Evolutionary conservation across 2,113 vertebrate genomes (phyloP), one percentile per base, ranked within the genome.

Genomic region (Probosciger aterrimus): DNA sequence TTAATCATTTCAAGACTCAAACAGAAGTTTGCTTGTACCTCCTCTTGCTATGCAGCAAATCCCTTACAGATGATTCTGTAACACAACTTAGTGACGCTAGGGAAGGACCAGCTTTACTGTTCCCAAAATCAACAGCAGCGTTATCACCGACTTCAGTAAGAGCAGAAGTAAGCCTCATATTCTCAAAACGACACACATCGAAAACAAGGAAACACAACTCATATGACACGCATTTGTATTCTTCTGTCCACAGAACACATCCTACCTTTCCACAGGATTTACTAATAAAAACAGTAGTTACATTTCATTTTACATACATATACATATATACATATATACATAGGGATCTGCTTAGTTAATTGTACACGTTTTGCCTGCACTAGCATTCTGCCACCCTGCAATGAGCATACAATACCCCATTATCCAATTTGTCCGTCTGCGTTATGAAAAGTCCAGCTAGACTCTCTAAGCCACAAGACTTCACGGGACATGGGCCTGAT

Each of bases 371-470:
- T 89, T 93, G 78, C 82, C 65, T 35, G 46, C 87, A 78, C 63
- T 85, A 87, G 74, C 90, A 81, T 94, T 95, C 90, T 91, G 75
- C 82, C 46, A 39, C 67, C 20, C 18, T 65, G 79, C 22, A 96
- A 90, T 1, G 2, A 0, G 1, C 65, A 64, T 22, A 96, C 88
- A 94, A 95, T 86, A 84, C 49, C 43, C 82, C 73, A 76, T 59
- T 96, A 96, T 76, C 88, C 76, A 88, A 63, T 88, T 55, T 83
- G 80, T 49, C 76, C 13, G 2, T 47, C 91, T 82, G 63, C 50
- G 50, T 94, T 92, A 96, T 6, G 16, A 74, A 91, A 81, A 96
- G 82, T 93, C 93, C 88, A 91, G 92, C 83, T n/a, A 60, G 65
- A 92, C 70, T 78, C 76, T 62, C 86, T 43, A 37, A 75, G 76